These are phyloP conservation scores for Zoanthus gigantus DNA, from an alignment of 92 coral and sea anemone genomes.

Conservation along the genomic window DNA sequence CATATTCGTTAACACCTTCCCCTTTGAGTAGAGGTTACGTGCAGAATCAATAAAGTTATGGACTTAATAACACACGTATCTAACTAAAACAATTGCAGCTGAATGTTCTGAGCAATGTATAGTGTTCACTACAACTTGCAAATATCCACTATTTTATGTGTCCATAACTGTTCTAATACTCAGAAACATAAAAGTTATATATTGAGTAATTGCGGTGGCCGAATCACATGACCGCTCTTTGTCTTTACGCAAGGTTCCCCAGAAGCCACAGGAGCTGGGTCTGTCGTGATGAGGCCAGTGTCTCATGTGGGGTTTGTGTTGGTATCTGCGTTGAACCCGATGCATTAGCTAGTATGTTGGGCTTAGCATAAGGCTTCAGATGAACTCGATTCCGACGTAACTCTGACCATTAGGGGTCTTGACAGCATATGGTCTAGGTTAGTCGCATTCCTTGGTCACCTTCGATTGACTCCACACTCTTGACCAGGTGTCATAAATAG, in stretches of 20 bases:
- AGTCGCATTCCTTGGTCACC: no score
- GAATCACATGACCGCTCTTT: not conserved
- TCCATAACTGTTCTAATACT: not conserved
- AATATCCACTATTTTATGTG: not conserved
- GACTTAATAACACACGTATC: not conserved
- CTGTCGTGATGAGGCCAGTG: no score
- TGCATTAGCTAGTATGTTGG: no score
- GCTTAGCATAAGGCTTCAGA: no score
- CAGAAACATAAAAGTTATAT: not conserved
- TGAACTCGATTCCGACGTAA: no score
- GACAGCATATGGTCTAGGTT: no score
- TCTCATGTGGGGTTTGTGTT: no score
- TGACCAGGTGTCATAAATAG: no score
- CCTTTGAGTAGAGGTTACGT: constrained; percentile 17
- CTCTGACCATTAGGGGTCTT: no score
- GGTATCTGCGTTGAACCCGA: no score
- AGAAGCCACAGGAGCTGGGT: no score
- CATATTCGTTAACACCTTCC: not conserved
- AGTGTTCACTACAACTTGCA: not conserved
- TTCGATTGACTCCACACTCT: no score
- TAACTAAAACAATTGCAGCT: not conserved
- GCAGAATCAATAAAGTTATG: constrained; percentile 15
- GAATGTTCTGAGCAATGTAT: not conserved
- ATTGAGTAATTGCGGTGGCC: not conserved
- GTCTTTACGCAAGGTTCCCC: not conserved